phyloP scores from a whole-genome alignment of 2,113 vertebrate genomes.

The Rostratula benghalensis region DNA sequence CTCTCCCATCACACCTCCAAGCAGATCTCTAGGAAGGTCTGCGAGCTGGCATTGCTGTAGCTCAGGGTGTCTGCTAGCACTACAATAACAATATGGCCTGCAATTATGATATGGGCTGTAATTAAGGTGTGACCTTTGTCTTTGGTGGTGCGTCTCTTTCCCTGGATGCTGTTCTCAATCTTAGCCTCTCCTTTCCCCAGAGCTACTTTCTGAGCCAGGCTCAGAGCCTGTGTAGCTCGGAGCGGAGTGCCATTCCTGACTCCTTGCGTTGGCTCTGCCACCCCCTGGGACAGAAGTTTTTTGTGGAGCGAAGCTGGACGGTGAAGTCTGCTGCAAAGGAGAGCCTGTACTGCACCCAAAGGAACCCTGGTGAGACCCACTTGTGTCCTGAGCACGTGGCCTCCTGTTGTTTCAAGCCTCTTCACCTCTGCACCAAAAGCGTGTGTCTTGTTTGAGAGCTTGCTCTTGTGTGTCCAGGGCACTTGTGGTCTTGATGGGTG shows the following conservation, averaged over 20 bases:
- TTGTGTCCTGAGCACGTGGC: not conserved
- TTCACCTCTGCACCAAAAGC: not conserved
- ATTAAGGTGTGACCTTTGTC: not conserved
- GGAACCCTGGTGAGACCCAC: conserved; percentile 83
- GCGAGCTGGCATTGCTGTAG: not conserved
- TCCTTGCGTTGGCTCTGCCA: conserved; percentile 93
- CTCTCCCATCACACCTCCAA: not conserved
- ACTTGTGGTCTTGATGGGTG: not conserved
- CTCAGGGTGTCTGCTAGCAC: not conserved
- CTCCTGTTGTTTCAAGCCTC: not conserved
- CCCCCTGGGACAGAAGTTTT: conserved; percentile 92
- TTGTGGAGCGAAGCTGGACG: conserved; percentile 93
- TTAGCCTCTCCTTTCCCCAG: conserved; percentile 68
- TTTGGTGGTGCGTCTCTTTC: not conserved
- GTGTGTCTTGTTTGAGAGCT: rapidly evolving
- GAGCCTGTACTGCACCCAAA: conserved; percentile 87
- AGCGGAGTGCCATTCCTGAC: conserved; percentile 84
- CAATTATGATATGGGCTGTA: not conserved
- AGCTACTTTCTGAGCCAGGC: conserved; percentile 91
- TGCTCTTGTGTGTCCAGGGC: not conserved
- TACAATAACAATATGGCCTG: not conserved
- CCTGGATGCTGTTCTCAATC: not conserved
- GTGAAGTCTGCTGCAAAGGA: conserved; percentile 85
- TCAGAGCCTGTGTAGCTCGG: conserved; percentile 80
- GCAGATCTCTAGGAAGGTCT: not conserved